Evolutionary conservation across 2,888 invertebrate genomes (phyloP).

Genomic region (Gandaritis pyraliata): DNA sequence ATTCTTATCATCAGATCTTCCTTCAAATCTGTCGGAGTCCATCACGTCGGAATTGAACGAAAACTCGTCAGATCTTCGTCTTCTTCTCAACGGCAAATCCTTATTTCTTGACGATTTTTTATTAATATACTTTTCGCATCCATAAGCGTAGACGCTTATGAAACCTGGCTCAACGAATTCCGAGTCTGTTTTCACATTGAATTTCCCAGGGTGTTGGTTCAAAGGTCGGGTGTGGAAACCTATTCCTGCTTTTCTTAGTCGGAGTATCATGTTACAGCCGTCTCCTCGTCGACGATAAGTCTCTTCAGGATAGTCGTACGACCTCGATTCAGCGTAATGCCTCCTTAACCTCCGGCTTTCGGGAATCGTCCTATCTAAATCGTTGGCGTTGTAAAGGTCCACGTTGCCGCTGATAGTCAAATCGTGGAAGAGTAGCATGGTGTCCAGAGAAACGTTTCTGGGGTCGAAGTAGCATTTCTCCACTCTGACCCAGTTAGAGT

Average conservation of each 20-base stretch:
- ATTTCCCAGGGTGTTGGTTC: slow-evolving; percentile 87
- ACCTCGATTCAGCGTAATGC: slow-evolving; percentile 70
- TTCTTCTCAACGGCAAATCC: slow-evolving; percentile 64
- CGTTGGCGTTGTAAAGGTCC: slow-evolving; percentile 81
- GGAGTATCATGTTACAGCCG: slow-evolving; percentile 91
- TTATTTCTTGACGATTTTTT: slow-evolving; percentile 72
- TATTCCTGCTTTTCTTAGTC: slow-evolving; percentile 90
- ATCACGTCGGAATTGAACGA: slow-evolving; percentile 67
- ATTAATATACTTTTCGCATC: slow-evolving; percentile 87
- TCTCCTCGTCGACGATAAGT: slow-evolving; percentile 68
- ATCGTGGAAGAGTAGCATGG: slow-evolving; percentile 91
- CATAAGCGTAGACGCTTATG: slow-evolving; percentile 93
- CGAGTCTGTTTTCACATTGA: slow-evolving; percentile 91
- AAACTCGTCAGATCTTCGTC: slow-evolving; percentile 73
- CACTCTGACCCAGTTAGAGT: slow-evolving; percentile 88
- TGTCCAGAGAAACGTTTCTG: slow-evolving; percentile 89
- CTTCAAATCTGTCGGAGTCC: slow-evolving; percentile 53
- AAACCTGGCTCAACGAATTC: slow-evolving; percentile 94
- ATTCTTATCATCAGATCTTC: slow-evolving; percentile 60
- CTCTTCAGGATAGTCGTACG: slow-evolving; percentile 60
- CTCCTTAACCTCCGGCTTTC: slow-evolving; percentile 61
- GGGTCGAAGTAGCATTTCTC: slow-evolving; percentile 91
- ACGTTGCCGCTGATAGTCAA: slow-evolving; percentile 91
- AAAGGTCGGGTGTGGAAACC: slow-evolving; percentile 90
- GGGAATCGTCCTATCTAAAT: slow-evolving; percentile 67